Base-by-base conservation (phyloP, 2,797 vertebrate genomes). In the Balearica regulorum region DNA sequence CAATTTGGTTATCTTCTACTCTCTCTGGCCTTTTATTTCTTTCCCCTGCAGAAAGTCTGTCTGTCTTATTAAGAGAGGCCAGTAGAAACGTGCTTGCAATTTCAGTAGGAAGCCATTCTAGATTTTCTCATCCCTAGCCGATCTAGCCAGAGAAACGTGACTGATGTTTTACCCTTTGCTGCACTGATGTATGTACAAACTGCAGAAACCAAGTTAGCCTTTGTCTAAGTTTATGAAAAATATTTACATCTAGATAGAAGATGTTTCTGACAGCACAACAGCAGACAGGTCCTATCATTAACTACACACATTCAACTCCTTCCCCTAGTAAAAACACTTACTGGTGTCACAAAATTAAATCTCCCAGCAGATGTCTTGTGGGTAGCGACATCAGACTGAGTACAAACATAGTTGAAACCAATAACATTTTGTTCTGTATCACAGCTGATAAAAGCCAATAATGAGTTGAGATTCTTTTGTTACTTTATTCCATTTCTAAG, bases 361-460 rank as follows among this genome's bases (percentile, higher is more conserved):
- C 76, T 93, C 71, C 43, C 43, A 94, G 72, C 94, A 95, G 93
- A 96, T 95, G 89, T 93, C 88, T 97, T 77, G 91, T 95, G 95
- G 94, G 95, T 95, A 96, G 91, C 13, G 6, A 87, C 62, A 96
- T 92, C 91, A 96, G 92, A 92, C 91, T 84, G 84, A 96, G 82
- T 92, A 89, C 95, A 93, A 96, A 96, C 87, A 91, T 5, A 77
- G 66, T 17, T 92, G 66, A 97, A 97, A 90, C 20, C 37, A 55
- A 18, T 55, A 64, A 91, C 70, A 79, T 92, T 96, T 95, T 86
- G 73, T 87, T 92, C 80, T 91, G 43, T 66, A 82, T 85, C 75
- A n/a, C 49, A 94, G 76, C 37, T 95, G 95, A 92, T 87, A 92
- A 93, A 93, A 95, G 35, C 35, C 29, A 35, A 41, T 93, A 96